These are phyloP conservation scores for Drosophila bifasciata DNA, from an alignment of 1,140 invertebrate species.

Conservation along the genomic window DNA sequence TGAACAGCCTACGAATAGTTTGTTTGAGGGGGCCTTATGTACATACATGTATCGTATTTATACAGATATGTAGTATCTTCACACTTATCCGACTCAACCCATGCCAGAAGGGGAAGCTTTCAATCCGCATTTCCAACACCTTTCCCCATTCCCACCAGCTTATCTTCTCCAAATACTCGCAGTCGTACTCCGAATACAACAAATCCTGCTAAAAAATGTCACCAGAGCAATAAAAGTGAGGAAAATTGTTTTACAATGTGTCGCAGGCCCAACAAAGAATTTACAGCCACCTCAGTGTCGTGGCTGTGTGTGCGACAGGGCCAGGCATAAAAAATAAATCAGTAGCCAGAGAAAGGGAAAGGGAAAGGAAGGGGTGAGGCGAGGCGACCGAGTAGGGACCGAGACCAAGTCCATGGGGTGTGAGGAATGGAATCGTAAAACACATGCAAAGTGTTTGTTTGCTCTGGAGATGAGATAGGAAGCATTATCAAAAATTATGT, in stretches of 20 bases:
- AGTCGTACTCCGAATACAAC: conserved; percentile 5
- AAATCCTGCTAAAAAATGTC: conserved; percentile 35
- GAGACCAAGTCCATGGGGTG: conserved; percentile 55
- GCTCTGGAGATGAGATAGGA: conserved; percentile 44
- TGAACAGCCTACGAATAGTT: too few relatives aligned
- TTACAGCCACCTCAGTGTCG: conserved; percentile 46
- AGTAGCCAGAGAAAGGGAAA: conserved; percentile 38
- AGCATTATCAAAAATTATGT: conserved; percentile 81
- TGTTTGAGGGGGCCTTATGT: too few relatives aligned
- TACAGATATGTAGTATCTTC: too few relatives aligned
- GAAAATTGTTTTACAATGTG: conserved; percentile 75
- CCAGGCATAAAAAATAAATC: conserved; percentile 53
- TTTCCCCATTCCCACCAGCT: not conserved
- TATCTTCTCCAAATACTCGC: not conserved
- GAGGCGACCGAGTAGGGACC: conserved; percentile 26
- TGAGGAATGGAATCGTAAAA: conserved; percentile 58
- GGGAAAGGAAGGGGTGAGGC: not conserved
- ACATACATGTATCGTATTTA: too few relatives aligned
- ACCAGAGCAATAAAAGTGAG: conserved; percentile 45
- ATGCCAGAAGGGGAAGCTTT: too few relatives aligned
- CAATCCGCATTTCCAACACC: conserved; percentile 7
- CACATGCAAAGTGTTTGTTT: conserved; percentile 69
- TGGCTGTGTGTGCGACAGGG: not conserved
- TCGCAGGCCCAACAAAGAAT: conserved; percentile 53
- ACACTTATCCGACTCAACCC: too few relatives aligned